These are phyloP conservation scores for Nomada lathburiana DNA, from an alignment of 2,888 invertebrate genomes.

Conservation along the genomic window DNA sequence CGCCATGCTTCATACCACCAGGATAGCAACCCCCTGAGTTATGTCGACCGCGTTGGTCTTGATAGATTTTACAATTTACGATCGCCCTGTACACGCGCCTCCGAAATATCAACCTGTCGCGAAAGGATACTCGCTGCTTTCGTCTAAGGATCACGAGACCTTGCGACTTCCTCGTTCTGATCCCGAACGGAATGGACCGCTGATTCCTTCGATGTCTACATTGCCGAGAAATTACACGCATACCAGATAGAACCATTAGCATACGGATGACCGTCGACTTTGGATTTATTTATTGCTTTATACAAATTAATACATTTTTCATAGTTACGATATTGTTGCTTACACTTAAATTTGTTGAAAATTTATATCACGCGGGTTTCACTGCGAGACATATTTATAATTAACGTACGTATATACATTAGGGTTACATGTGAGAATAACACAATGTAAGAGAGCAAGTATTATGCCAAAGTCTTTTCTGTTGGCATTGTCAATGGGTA, in stretches of 20 bases:
- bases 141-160: conserved; percentile 28
- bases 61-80: conserved; percentile 84
- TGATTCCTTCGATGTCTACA: not conserved
- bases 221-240: not conserved
- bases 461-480: too few species aligned
- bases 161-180: not conserved
- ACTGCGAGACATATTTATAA: too few species aligned
- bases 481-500: conserved; percentile 20
- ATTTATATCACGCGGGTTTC: too few species aligned
- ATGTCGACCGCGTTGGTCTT: conserved; percentile 84
- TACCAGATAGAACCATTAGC: not conserved
- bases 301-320: too few species aligned
- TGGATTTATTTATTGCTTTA: too few species aligned
- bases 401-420: too few species aligned
- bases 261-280: not conserved
- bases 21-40: conserved; percentile 82
- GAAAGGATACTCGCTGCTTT: conserved; percentile 41
- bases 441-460: too few species aligned
- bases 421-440: too few species aligned
- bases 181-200: not conserved
- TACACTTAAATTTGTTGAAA: too few species aligned
- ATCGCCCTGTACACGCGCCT: conserved; percentile 74
- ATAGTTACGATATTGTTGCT: too few species aligned
- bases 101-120: conserved; percentile 69
- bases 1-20: conserved; percentile 83